Base-by-base conservation (phyloP, 2,797 vertebrate species). In the Hydrocynus forskahlii region DNA sequence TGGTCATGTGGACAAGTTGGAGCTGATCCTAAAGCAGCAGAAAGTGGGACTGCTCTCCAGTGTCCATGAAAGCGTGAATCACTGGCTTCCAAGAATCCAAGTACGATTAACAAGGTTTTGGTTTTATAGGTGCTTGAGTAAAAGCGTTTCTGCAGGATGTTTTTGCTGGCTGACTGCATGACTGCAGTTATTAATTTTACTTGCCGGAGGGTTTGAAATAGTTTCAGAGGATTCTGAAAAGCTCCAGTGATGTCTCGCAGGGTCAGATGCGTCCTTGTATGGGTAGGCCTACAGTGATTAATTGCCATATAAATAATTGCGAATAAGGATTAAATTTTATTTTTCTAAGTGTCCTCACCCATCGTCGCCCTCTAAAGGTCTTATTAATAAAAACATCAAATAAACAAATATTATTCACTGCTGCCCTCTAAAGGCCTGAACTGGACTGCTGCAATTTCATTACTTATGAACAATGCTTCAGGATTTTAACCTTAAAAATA, bases 161-260 rank as follows among this genome's bases (percentile, higher is more conserved):
- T 68, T 66, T 68, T 68, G 19, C 66, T n/a, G 40, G 66, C 5
- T 45, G 66, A 43, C 35, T 64, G 25, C 62, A 64, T 16, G 67
- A 35, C 54, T 62, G 40, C 5, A 23, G 25, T 72, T 75, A 66
- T 80, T 80, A 55, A 74, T 23, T 75, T 80, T 75, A 55, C 48
- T 80, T 40, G 43, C 48, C 25, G 70, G 12, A 19, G 48, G 59
- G 23, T 62, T 52, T 72, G 63, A 64, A n/a, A 59, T 43, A 50
- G 55, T 72, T 55, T 17, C 16, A 5, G 59, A 17, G 10, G 25
- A 14, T 1, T 7, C 6, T 35, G 25, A 64, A 38, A 60, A 60
- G 7, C 59, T 60, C n/a, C 9, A 64, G 23, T 64, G 13, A 67
- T 43, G 29, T 35, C 35, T 13, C 4, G 35, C 38, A n/a, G 43